Conservation (phyloP, 1,140 invertebrate genomes). For the Wiebesia pumilae region DNA sequence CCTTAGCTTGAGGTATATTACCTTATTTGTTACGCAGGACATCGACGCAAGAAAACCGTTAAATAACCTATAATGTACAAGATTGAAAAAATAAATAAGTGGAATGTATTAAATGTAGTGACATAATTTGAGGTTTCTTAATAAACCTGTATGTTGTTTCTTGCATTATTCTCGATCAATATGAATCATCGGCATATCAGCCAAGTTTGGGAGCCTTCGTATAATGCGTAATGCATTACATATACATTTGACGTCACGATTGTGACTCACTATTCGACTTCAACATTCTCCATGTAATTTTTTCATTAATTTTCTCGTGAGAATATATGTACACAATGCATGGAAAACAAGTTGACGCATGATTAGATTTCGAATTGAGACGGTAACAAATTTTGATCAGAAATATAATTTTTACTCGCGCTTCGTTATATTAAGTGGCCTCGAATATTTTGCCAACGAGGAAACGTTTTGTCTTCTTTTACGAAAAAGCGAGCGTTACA, state of each 20-base stretch:
- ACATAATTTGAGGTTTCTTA: no score
- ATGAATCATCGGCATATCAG: constrained; percentile 37
- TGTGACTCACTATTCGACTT: constrained; percentile 10
- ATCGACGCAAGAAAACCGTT: no score
- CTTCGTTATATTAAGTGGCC: no score
- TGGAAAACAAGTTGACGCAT: not conserved
- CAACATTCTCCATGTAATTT: not conserved
- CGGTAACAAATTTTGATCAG: not conserved
- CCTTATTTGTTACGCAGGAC: no score
- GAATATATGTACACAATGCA: not conserved
- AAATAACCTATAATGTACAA: no score
- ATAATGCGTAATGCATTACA: constrained; percentile 36
- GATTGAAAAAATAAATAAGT: no score
- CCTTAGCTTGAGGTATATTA: no score
- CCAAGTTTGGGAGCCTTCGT: constrained; percentile 6
- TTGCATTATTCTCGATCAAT: not conserved
- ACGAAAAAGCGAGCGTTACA: no score
- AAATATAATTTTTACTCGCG: no score
- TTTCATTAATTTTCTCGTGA: not conserved
- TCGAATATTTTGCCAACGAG: no score
- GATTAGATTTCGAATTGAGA: not conserved
- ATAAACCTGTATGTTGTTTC: not conserved
- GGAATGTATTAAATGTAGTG: no score
- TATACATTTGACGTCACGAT: constrained; percentile 19
- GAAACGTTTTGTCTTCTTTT: no score